Evolutionary conservation across 2,888 invertebrate species (phyloP).

Genomic region (Mythimna vitellina): DNA sequence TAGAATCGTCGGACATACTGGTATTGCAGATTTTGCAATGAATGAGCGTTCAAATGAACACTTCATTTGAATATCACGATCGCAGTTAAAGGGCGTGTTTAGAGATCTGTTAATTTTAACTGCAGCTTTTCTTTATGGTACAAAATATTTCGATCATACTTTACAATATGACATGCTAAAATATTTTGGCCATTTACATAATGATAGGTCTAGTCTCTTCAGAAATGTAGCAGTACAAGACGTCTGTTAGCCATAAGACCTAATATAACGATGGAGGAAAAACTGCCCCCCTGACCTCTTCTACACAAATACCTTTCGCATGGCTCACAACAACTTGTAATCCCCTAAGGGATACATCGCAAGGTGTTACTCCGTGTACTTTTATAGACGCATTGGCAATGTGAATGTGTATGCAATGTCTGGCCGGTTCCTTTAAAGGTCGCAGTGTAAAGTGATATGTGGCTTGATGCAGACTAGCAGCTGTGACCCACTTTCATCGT

Average conservation of each 20-base stretch:
- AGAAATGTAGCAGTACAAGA: not conserved
- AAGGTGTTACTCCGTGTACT: slow-evolving; percentile 34
- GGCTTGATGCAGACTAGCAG: slow-evolving; percentile 43
- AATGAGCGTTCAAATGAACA: slow-evolving; percentile 20
- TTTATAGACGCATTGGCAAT: slow-evolving; percentile 20
- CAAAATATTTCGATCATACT: not conserved
- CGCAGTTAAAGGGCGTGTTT: not conserved
- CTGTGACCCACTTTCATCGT: slow-evolving; percentile 61
- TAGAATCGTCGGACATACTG: slow-evolving; percentile 24
- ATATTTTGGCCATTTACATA: not conserved
- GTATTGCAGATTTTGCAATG: slow-evolving; percentile 34
- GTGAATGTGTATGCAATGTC: slow-evolving; percentile 31
- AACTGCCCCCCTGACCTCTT: slow-evolving; percentile 25
- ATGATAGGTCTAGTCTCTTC: not conserved
- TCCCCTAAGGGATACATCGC: slow-evolving; percentile 10
- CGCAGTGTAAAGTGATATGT: slow-evolving; percentile 54
- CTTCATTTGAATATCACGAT: slow-evolving; percentile 17
- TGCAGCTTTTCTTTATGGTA: not conserved
- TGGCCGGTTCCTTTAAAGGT: slow-evolving; percentile 61
- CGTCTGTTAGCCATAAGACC: not conserved
- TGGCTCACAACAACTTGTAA: slow-evolving; percentile 6
- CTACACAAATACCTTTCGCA: slow-evolving; percentile 3
- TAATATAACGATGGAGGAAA: not conserved
- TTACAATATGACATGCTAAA: not conserved
- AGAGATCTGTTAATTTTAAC: not conserved